Evolutionary conservation across 2,888 invertebrate genomes (phyloP).

Genomic region (Ornithoptera priamus): DNA sequence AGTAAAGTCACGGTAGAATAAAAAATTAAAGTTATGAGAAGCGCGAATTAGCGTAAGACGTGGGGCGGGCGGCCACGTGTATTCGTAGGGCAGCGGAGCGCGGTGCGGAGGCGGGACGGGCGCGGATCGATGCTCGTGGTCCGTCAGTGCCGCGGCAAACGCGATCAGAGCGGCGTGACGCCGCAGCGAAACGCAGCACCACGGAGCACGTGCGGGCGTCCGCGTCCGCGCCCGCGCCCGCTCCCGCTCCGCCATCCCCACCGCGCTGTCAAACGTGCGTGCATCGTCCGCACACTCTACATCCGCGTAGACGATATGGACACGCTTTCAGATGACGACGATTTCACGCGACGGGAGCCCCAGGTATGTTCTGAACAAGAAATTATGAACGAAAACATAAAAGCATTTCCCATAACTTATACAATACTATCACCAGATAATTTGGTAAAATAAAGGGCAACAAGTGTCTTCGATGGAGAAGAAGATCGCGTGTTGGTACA

Average conservation of each 20-base stretch:
- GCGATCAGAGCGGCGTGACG: slow-evolving; percentile 74
- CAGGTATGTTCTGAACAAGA: slow-evolving; percentile 57
- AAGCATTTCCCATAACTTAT: slow-evolving; percentile 16
- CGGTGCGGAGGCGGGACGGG: slow-evolving; percentile 45
- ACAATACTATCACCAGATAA: slow-evolving; percentile 31
- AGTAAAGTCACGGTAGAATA: slow-evolving; percentile 7
- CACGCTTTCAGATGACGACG: slow-evolving; percentile 77
- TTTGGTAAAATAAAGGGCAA: slow-evolving; percentile 47
- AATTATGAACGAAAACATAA: background rate
- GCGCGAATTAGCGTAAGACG: slow-evolving; percentile 39
- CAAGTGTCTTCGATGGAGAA: slow-evolving; percentile 59
- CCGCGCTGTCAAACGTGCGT: slow-evolving; percentile 44
- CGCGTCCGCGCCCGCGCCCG: slow-evolving; percentile 45
- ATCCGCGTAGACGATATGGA: slow-evolving; percentile 63
- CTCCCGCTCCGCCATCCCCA: slow-evolving; percentile 52
- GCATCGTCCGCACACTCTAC: slow-evolving; percentile 43
- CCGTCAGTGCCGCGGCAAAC: slow-evolving; percentile 72
- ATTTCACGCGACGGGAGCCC: slow-evolving; percentile 69
- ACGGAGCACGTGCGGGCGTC: slow-evolving; percentile 65
- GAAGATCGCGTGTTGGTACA: slow-evolving; percentile 62
- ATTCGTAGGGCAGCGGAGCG: slow-evolving; percentile 43
- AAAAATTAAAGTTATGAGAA: slow-evolving; percentile 31
- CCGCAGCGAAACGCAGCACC: slow-evolving; percentile 58
- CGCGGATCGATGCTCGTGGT: slow-evolving; percentile 36
- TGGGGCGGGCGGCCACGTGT: slow-evolving; percentile 43